Evolutionary conservation across 2,888 invertebrate genomes (phyloP).

Genomic region (Temnothorax ravouxi): DNA sequence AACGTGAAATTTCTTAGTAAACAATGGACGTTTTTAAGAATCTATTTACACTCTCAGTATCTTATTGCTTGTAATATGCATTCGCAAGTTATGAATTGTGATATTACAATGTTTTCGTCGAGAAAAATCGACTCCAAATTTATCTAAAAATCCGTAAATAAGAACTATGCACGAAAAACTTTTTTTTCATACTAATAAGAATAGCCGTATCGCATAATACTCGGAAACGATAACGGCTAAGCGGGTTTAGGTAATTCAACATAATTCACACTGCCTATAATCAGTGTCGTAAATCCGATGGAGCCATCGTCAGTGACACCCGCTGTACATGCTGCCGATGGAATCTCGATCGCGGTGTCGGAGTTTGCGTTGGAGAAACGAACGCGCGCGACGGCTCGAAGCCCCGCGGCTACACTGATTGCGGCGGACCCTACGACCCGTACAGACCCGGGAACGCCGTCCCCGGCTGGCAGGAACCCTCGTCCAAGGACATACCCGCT

Average conservation of each 20-base stretch:
- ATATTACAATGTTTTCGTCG: not conserved
- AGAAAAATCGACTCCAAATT: not conserved
- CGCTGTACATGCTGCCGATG: constrained; percentile 26
- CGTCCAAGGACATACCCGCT: constrained; percentile 67
- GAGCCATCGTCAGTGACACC: constrained; percentile 23
- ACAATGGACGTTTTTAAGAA: not conserved
- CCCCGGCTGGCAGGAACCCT: constrained; percentile 69
- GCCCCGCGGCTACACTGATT: constrained; percentile 85
- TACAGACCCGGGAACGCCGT: constrained; percentile 71
- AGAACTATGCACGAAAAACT: not conserved
- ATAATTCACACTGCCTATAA: not conserved
- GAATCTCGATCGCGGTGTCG: constrained; percentile 41
- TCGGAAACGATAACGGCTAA: not conserved
- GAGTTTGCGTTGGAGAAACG: constrained; percentile 63
- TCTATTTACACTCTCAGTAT: not conserved
- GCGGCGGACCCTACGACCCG: constrained; percentile 81
- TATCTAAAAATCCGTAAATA: not conserved
- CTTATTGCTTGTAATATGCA: not conserved
- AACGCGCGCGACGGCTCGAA: constrained; percentile 72
- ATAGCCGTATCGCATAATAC: not conserved
- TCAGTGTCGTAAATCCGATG: not conserved
- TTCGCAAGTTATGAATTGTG: not conserved
- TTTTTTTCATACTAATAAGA: not conserved
- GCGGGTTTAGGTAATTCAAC: constrained; percentile 3
- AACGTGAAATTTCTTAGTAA: not conserved